Evolutionary conservation across 2,113 vertebrate species (phyloP), one percentile per base, ranked within the genome.

Genomic region (Neodon shergylaensis): DNA sequence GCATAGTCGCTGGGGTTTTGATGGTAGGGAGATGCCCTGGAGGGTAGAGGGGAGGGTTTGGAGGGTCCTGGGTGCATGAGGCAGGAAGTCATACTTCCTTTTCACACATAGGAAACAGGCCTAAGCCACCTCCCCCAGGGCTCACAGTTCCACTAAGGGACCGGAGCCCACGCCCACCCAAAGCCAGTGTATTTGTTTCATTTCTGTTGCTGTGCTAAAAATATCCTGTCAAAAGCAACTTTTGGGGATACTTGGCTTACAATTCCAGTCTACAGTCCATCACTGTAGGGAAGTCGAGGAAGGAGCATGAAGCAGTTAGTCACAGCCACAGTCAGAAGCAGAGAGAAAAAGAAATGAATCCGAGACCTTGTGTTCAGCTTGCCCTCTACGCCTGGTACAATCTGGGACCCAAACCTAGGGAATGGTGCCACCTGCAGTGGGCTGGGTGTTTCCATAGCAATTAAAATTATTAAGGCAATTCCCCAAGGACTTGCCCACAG

Each of bases 11-110:
- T 72, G 22, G 33, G 24, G 36, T 88, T 44, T 76, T 39, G 44
- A 42, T 10, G 6, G 28, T 13, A 77, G 54, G 17, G 7, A 90
- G 42, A 74, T n/a, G 24, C 52, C 21, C 28, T 17, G 11, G 63
- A 33, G 66, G 31, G 44, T 12, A 42, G 33, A 9, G 1, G 22
- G 36, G 70, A 36, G 2, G 21, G 17, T 31, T n/a, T 36, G 19
- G 52, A 31, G 36, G 39, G 68, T 16, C 36, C 28, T 3, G 1
- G 2, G 14, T 61, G 3, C 14, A 49, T 0, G 2, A 0, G 12
- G 47, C 1, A 54, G 3, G 11, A 33, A 4, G 3, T 89, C 16
- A 58, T 1, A 22, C 54, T n/a, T 84, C 33, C 73, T 77, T 39
- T 92, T 49, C 44, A 72, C 39, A n/a, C 26, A 13, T 0, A 6